A percentile compares a stretch with the other conserved stretches of the same genome.
Evolutionary conservation across 2,888 invertebrate species (phyloP).

Genomic region (Tholera decimalis): DNA sequence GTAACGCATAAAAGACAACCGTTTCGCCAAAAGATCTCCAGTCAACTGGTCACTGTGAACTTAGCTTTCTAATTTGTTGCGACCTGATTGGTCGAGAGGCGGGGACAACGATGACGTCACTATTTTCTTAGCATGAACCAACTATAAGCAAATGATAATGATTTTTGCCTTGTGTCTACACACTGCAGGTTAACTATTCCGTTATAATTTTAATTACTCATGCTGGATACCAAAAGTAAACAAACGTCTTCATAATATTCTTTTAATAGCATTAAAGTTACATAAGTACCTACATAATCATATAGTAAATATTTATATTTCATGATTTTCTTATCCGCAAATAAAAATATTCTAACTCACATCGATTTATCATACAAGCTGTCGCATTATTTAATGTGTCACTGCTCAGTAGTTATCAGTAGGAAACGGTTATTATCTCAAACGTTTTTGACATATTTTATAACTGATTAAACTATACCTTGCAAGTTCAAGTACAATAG

Average conservation of each 20-base stretch:
- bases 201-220: neutral
- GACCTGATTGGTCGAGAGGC: no score
- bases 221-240: neutral
- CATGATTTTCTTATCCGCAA: neutral
- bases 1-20: no score
- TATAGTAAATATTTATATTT: neutral
- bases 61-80: no score
- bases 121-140: no score
- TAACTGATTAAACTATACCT: slow-evolving; percentile 22
- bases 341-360: slow-evolving; percentile 17
- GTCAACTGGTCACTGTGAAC: no score
- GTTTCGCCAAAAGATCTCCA: no score
- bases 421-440: slow-evolving; percentile 19
- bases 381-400: slow-evolving; percentile 23
- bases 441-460: slow-evolving; percentile 10
- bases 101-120: no score
- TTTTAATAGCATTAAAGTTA: neutral
- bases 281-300: neutral
- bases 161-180: slow-evolving; percentile 2
- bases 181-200: neutral
- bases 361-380: slow-evolving; percentile 13
- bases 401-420: slow-evolving; percentile 25
- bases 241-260: neutral
- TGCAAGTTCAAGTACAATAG: slow-evolving; percentile 37
- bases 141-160: no score